These are phyloP conservation scores for Lasiurus borealis DNA, from an alignment of 2,113 vertebrate species.

Conservation along the genomic window DNA sequence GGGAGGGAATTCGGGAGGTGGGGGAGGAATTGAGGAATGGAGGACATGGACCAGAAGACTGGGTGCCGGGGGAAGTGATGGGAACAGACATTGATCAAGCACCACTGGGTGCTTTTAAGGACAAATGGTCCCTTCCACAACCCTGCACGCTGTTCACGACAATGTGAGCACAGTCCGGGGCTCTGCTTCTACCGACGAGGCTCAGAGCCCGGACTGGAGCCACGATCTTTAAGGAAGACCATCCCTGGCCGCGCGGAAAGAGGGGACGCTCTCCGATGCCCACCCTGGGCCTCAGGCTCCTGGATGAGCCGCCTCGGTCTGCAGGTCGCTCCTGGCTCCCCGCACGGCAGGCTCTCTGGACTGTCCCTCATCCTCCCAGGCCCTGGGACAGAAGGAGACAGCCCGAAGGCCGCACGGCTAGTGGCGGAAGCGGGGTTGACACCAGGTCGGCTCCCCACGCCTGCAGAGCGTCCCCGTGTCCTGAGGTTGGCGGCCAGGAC, in stretches of 20 bases:
- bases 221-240: neutral
- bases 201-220: neutral
- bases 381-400: neutral
- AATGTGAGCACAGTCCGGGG: rapidly evolving
- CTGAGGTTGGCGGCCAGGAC: too few species aligned
- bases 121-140: neutral
- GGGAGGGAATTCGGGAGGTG: too few species aligned
- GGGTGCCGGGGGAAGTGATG: too few species aligned
- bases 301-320: neutral
- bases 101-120: neutral
- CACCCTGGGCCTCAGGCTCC: neutral
- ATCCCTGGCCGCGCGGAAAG: neutral
- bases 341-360: neutral
- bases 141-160: neutral
- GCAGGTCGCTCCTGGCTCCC: neutral
- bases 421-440: neutral
- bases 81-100: neutral
- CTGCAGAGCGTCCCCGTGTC: neutral
- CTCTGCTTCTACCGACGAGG: neutral
- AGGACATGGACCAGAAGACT: neutral
- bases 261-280: too few species aligned
- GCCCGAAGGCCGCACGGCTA: neutral
- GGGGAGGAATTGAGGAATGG: too few species aligned
- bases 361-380: neutral
- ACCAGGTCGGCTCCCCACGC: rapidly evolving